Evolutionary conservation across 30 jellyfish, hydroid and myxozoan genomes (phyloP), one percentile per base, ranked within the genome.

Genomic region (Aurelia coerulea): DNA sequence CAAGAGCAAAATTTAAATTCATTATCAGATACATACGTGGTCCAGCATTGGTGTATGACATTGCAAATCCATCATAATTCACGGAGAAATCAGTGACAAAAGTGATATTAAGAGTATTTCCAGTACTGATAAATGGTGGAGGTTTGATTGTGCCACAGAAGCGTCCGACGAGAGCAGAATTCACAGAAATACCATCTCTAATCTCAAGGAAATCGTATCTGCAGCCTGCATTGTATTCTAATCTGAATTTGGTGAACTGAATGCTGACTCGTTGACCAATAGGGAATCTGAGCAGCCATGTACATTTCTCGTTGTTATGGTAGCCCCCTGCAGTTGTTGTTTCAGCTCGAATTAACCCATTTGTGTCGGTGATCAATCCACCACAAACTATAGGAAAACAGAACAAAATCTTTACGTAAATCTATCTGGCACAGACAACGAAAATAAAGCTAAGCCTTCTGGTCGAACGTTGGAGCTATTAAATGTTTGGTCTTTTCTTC

Each of bases 111-210:
- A 92, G 81, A 4, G 86, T 54, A 18, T 87, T 92, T 53, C 92
- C 95, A 2, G 95, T 80, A 62, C 92, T 87, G 56, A 51, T 69
- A 64, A 87, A 83, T n/a, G 91, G 88, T 0, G 98, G 97, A 50
- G 98, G 98, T 10, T 32, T 59, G 32, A 71, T 79, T 17, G 86
- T 53, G 32, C 98, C 98, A 65, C 98, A 92, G 65, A 92, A 92
- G 31, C 90, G 69, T 13, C 98, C 98, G 46, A 92, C 71, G 6
- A 92, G 80, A 10, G 97, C 96, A 34, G 98, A 65, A 17, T 39
- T 72, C 15, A 54, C 60, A 14, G 73, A 51, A 68, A 52, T 87
- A 4, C 98, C 98, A 68, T 92, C 98, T 39, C 97, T 49, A 5
- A 92, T 75, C 54, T 92, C 98, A 68, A 92, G 74, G 42, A 62